Base-by-base conservation (phyloP, 2,888 invertebrate genomes). In the Cantharis rustica region DNA sequence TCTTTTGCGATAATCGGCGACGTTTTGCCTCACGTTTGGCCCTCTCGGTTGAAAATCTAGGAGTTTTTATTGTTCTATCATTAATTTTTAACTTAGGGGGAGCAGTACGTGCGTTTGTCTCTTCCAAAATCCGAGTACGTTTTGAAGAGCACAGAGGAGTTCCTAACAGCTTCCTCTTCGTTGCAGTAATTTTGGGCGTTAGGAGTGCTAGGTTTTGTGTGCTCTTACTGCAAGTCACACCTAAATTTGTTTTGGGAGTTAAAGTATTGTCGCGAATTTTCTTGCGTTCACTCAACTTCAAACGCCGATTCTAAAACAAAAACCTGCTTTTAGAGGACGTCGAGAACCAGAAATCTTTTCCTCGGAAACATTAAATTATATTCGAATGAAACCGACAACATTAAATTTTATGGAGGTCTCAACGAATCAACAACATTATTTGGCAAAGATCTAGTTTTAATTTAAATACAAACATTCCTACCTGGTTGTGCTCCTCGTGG, bases 401-500 rank as follows among this genome's bases (percentile, higher is more conserved):
- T n/a, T n/a, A n/a, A n/a, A n/a, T n/a, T n/a, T n/a, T n/a, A n/a
- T n/a, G n/a, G n/a, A n/a, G n/a, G n/a, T n/a, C n/a, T n/a, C n/a
- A n/a, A n/a, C n/a, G n/a, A n/a, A n/a, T n/a, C n/a, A n/a, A n/a
- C n/a, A n/a, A n/a, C n/a, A n/a, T 23, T 9, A 23, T 82, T 75
- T 17, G 62, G 23, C 17, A 11, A 15, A 17, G 10, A 64, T 10
- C 5, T 5, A 17, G 11, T 64, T n/a, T 16, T 20, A 61, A 63
- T 26, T 5, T 63, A n/a, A 78, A 69, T 62, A 20, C n/a, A 13
- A 16, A 47, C 3, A 16, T 61, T 71, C 10, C 82, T 82, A 85
- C 86, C 76, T 91, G 90, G 83, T 93, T 92, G 79, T 92, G 90
- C 0, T 90, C 88, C 74, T 91, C 90, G 91, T 93, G 92, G 11